Evolutionary conservation across 2,113 vertebrate species (phyloP).

Genomic region (Paracanthobrama guichenoti): DNA sequence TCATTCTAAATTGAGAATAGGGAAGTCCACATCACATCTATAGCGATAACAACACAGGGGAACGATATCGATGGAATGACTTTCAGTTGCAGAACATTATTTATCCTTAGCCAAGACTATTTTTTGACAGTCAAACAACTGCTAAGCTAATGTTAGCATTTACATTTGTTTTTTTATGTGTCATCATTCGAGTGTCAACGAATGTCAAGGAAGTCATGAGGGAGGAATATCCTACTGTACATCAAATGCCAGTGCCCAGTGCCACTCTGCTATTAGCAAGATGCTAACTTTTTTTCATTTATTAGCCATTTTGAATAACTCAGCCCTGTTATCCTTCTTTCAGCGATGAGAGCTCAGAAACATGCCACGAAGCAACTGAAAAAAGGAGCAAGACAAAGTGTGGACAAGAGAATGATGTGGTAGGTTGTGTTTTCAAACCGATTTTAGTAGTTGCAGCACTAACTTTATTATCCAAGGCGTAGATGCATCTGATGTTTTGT

Average conservation of each 20-base stretch:
- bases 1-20: too few relatives aligned
- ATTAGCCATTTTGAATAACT: background rate
- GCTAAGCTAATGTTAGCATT: background rate
- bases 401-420: constrained; percentile 65
- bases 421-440: constrained; percentile 34
- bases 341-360: constrained; percentile 81
- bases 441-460: background rate
- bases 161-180: background rate
- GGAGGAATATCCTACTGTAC: background rate
- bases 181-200: background rate
- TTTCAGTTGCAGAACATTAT: background rate
- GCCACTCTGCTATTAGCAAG: too few relatives aligned
- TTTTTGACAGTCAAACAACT: background rate
- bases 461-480: background rate
- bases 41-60: background rate
- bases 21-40: background rate
- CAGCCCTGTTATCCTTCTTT: constrained; percentile 24
- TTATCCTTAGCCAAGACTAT: background rate
- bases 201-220: background rate
- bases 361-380: constrained; percentile 77
- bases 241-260: background rate
- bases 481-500: background rate
- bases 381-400: constrained; percentile 86
- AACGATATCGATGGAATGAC: background rate
- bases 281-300: background rate